Evolutionary conservation across 2,888 invertebrate species (phyloP).

Genomic region (Chloroclysta siterata): DNA sequence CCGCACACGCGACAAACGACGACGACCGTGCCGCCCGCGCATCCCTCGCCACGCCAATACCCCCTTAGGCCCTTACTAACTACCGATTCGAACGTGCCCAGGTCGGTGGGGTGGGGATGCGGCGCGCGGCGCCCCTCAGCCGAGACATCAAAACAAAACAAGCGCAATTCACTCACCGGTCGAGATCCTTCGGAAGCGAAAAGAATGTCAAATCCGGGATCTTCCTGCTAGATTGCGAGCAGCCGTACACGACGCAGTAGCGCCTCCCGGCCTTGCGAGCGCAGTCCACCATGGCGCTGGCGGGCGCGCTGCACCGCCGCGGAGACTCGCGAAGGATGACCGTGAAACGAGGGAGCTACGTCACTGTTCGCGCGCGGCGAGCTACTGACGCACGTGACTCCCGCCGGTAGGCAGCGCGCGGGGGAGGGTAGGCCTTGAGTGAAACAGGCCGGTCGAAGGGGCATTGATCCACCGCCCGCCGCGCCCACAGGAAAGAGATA

Average conservation of each 20-base stretch:
- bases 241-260: slow-evolving; percentile 28
- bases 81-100: no score
- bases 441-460: slow-evolving; percentile 27
- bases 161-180: slow-evolving; percentile 21
- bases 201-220: slow-evolving; percentile 29
- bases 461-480: slow-evolving; percentile 23
- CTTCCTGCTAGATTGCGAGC: slow-evolving; percentile 26
- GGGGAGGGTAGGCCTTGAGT: slow-evolving; percentile 25
- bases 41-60: no score
- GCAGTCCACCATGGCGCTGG: no score
- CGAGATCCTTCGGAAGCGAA: slow-evolving; percentile 31
- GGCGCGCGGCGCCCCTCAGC: no score
- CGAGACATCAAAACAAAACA: no score
- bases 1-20: no score
- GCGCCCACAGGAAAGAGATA: slow-evolving; percentile 8
- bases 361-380: slow-evolving; percentile 20
- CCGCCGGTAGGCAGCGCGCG: slow-evolving; percentile 29
- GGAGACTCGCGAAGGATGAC: no score
- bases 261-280: slow-evolving; percentile 11
- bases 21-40: no score
- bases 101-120: no score
- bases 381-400: slow-evolving; percentile 27
- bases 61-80: no score
- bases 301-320: no score
- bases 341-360: slow-evolving; percentile 16